Conservation (phyloP, 2,113 vertebrate species). For the Strix uralensis region DNA sequence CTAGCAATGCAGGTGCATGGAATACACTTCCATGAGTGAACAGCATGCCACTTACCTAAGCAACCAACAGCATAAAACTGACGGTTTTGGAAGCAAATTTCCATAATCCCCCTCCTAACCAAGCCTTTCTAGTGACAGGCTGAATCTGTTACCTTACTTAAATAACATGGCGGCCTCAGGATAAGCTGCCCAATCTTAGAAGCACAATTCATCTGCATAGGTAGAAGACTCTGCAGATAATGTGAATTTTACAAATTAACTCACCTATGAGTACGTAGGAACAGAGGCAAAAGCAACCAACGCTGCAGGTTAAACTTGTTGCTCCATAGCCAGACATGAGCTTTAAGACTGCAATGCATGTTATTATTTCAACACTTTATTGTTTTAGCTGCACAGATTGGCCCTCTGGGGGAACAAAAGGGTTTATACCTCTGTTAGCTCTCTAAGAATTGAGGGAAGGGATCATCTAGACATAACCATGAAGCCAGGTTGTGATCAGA, state of each 20-base stretch:
- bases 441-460: not conserved
- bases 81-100: not conserved
- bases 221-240: not conserved
- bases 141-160: not conserved
- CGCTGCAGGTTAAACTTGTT: accelerated
- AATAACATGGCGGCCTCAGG: not conserved
- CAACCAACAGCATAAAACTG: not conserved
- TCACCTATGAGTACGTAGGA: accelerated
- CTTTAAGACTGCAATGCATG: not conserved
- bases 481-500: not conserved
- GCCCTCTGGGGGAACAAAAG: not conserved
- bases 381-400: accelerated
- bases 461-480: not conserved
- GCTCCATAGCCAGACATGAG: accelerated
- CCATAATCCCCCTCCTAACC: not conserved
- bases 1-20: too few species aligned
- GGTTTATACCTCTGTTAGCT: not conserved
- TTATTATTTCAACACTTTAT: not conserved
- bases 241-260: not conserved
- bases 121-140: not conserved
- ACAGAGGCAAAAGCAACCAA: not conserved
- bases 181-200: not conserved
- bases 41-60: not conserved
- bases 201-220: not conserved
- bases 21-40: not conserved